phyloP scores from a whole-genome alignment of 2,113 vertebrate species.

The Cariama cristata region DNA sequence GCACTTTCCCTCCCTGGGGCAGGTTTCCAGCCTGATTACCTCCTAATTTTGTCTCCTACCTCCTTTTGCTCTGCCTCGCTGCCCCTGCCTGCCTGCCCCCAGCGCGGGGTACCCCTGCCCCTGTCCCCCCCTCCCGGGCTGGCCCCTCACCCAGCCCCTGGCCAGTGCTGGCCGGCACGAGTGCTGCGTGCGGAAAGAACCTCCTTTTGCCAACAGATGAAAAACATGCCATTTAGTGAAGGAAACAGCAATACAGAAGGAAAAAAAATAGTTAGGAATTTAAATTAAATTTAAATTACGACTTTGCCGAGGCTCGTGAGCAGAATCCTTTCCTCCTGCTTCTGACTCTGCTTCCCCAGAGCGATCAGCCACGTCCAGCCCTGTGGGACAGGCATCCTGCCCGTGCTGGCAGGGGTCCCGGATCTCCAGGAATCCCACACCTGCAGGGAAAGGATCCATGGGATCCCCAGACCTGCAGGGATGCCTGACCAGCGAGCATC shows the following conservation, averaged over 20 bases:
- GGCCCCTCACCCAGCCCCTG: neutral
- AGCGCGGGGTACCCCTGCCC: neutral
- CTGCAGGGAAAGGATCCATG: neutral
- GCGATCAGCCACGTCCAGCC: neutral
- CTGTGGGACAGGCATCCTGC: neutral
- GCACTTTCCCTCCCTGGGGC: neutral
- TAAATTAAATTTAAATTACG: neutral
- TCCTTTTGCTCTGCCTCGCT: neutral
- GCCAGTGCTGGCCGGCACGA: rapidly evolving
- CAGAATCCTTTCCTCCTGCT: neutral
- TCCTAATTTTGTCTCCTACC: neutral
- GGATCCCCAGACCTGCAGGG: neutral
- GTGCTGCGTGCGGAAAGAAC: rapidly evolving
- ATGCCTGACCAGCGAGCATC: too few species aligned
- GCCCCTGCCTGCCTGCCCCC: neutral
- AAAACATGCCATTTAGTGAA: neutral
- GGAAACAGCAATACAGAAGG: neutral
- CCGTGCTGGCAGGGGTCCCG: rapidly evolving
- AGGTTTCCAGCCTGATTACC: neutral
- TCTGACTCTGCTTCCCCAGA: neutral
- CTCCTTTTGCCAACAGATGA: neutral
- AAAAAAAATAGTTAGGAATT: neutral
- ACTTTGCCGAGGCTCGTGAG: neutral
- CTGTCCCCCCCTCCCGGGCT: neutral
- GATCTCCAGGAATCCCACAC: neutral